A percentile compares a stretch with the other conserved stretches of the same genome.
Conservation (phyloP, 2,888 invertebrate genomes). For the Orthosia gracilis region DNA sequence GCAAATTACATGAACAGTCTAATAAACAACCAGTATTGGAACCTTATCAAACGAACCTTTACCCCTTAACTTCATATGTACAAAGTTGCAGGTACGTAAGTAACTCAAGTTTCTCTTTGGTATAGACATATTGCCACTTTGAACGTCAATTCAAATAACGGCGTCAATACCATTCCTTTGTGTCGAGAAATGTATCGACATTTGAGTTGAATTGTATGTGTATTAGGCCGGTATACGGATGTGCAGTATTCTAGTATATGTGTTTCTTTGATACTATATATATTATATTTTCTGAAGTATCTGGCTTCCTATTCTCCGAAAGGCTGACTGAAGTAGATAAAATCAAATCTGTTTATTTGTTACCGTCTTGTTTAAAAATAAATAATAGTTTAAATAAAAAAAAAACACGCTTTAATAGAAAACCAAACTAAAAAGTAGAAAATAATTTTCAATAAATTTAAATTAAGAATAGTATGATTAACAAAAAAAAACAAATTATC, state of each 20-base stretch:
- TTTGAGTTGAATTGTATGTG: slow-evolving; percentile 40
- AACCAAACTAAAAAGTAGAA: too few species aligned
- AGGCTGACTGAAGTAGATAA: too few species aligned
- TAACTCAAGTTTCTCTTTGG: slow-evolving; percentile 43
- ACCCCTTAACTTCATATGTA: neutral
- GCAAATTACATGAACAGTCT: neutral
- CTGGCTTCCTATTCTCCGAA: neutral
- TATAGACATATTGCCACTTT: slow-evolving; percentile 53
- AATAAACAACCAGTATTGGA: neutral
- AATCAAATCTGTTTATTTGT: too few species aligned
- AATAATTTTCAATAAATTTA: too few species aligned
- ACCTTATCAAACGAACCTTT: neutral
- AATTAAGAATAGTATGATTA: too few species aligned
- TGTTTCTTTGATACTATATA: slow-evolving; percentile 15
- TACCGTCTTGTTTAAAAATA: too few species aligned
- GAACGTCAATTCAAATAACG: slow-evolving; percentile 52
- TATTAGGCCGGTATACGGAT: slow-evolving; percentile 5
- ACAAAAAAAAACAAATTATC: too few species aligned
- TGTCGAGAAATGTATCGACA: slow-evolving; percentile 44
- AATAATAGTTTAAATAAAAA: too few species aligned
- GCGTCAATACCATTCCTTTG: slow-evolving; percentile 44
- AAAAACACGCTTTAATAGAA: too few species aligned
- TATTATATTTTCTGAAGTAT: neutral
- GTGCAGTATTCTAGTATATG: neutral
- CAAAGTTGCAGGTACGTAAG: slow-evolving; percentile 38